phyloP scores from a whole-genome alignment of 2,113 vertebrate species.

The Atractosteus spatula region DNA sequence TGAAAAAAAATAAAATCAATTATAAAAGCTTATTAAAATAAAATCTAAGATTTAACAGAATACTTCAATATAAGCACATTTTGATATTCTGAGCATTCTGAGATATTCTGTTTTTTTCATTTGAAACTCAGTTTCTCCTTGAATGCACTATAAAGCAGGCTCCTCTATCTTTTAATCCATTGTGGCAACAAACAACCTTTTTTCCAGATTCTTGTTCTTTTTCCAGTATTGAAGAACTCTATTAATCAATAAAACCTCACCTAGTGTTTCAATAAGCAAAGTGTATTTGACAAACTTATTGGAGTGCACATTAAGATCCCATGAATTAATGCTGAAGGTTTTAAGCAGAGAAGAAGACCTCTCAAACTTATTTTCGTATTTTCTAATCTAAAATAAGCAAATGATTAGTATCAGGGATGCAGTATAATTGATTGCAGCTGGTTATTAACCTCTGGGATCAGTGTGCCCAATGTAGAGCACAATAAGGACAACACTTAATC shows the following conservation, averaged over 20 bases:
- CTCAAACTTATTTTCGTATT: slow-evolving; percentile 9
- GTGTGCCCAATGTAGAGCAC: slow-evolving; percentile 50
- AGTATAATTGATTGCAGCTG: slow-evolving; percentile 74
- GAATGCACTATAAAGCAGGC: too few species aligned
- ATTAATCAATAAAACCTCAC: not conserved
- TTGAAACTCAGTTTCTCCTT: not conserved
- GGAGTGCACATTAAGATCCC: not conserved
- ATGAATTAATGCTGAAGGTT: not conserved
- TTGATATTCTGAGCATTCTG: not conserved
- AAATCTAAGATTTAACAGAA: too few species aligned
- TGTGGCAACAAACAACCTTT: too few species aligned
- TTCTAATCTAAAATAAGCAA: slow-evolving; percentile 45
- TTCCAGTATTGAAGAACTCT: not conserved
- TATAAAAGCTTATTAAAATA: too few species aligned
- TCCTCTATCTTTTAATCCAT: too few species aligned
- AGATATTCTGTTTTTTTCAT: not conserved
- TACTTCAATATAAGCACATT: too few species aligned
- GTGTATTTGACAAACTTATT: not conserved
- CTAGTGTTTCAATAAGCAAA: slow-evolving; percentile 1
- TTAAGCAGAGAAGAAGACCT: not conserved
- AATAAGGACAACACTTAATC: slow-evolving; percentile 63
- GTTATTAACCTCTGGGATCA: slow-evolving; percentile 73
- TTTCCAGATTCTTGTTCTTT: not conserved
- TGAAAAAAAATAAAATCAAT: not conserved
- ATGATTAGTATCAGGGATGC: slow-evolving; percentile 67